Base-by-base conservation (phyloP, 2,113 vertebrate genomes). In the Piprites chloris region DNA sequence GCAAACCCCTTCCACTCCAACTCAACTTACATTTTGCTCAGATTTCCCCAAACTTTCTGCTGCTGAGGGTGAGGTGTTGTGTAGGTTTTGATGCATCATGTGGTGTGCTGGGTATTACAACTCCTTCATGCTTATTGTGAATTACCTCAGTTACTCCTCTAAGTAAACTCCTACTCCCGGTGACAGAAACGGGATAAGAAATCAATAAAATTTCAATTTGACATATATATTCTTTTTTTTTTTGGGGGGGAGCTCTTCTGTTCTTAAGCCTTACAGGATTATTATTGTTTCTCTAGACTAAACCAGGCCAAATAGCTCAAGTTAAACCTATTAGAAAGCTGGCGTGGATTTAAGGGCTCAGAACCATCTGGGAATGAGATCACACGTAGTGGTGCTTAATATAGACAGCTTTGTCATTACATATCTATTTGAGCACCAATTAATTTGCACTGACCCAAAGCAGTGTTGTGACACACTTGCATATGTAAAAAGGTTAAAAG, bases 261-360 rank as follows among this genome's bases (percentile, higher is more conserved):
- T 22, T 90, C 46, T 82, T 93, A 87, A 95, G 80, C 49, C 68
- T 93, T 62, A 49, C 49, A 72, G 86, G 91, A 95, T 96, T 96
- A 94, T 93, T 94, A 92, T 95, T 96, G 95, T 93, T 92, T 97
- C 93, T 95, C 53, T 86, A 61, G 85, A 89, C 93, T 95, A 91
- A 96, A 94, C 49, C 93, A 90, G 96, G 93, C 94, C 96, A 95
- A 96, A 96, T 96, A 97, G 94, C 97, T 96, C 91, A 87, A 96
- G 94, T 95, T 96, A 97, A 97, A 97, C 97, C 97, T 97, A 95
- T 97, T 96, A 97, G 63, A 94, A 91, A 93, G 79, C 96, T 94
- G 95, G 95, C 71, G 0, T 93, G 91, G 97, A 80, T 96, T 97
- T 97, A 96, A 96, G 87, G 96, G 75, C 92, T 96, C 93, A 85